Conservation (phyloP, 1,140 invertebrate genomes). For the Heliconius melpomene region DNA sequence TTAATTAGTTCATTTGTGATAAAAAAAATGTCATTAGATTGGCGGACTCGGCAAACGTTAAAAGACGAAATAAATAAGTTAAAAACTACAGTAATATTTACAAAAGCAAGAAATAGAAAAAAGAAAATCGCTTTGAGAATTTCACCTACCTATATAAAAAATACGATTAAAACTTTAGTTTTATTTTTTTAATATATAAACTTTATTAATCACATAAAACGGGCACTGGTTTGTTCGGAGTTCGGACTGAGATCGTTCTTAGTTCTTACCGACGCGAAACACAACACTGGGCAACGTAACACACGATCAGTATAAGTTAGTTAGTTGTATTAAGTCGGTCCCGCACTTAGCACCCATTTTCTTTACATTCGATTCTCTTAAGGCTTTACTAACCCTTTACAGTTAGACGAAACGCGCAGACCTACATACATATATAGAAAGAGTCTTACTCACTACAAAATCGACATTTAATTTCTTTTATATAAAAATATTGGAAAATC, state of each 20-base stretch:
- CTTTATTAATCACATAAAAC: slow-evolving; percentile 71
- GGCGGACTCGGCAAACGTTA: slow-evolving; percentile 48
- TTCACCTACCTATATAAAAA: slow-evolving; percentile 75
- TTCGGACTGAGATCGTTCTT: slow-evolving; percentile 73
- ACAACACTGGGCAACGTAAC: slow-evolving; percentile 50
- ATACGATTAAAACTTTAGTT: slow-evolving; percentile 69
- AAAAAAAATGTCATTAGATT: slow-evolving; percentile 15
- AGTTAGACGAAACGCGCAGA: slow-evolving; percentile 49
- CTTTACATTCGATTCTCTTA: slow-evolving; percentile 53
- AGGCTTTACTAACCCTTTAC: slow-evolving; percentile 58
- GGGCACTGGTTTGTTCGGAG: slow-evolving; percentile 77
- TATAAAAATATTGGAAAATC: slow-evolving; percentile 70
- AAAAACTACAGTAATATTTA: slow-evolving; percentile 77
- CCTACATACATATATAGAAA: slow-evolving; percentile 35
- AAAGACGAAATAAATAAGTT: slow-evolving; percentile 79
- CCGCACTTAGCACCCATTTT: slow-evolving; percentile 74
- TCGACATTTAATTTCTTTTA: slow-evolving; percentile 58
- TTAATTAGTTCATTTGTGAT: slow-evolving; percentile 30
- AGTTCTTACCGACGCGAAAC: slow-evolving; percentile 46
- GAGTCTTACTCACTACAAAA: slow-evolving; percentile 57
- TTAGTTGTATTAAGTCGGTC: slow-evolving; percentile 46
- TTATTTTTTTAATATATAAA: slow-evolving; percentile 57
- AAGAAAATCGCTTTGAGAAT: slow-evolving; percentile 64
- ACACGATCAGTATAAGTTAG: slow-evolving; percentile 19
- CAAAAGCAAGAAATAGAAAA: slow-evolving; percentile 73